phyloP scores from a whole-genome alignment of 2,113 vertebrate species.

The Agapornis roseicollis region DNA sequence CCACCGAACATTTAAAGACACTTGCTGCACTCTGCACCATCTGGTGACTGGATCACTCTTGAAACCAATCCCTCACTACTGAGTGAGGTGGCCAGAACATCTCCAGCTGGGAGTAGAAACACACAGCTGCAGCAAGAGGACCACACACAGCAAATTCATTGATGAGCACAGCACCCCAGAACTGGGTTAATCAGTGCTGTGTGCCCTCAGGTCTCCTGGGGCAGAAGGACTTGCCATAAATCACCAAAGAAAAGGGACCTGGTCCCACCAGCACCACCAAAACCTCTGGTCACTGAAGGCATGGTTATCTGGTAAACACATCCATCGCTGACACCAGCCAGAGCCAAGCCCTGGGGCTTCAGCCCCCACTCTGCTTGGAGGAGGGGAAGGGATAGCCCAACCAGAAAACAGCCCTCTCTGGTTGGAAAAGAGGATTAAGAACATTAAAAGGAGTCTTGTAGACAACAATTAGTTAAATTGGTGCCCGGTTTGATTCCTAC shows the following conservation, averaged over 20 bases:
- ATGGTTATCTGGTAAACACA: not conserved
- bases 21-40: not conserved
- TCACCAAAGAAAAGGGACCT: not conserved
- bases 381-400: not conserved
- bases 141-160: not conserved
- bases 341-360: not conserved
- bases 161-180: not conserved
- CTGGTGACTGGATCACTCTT: not conserved
- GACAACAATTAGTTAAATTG: not conserved
- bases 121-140: not conserved
- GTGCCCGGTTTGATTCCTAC: not conserved
- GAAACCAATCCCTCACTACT: not conserved
- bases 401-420: not conserved
- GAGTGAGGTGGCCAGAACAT: not conserved
- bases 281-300: not conserved
- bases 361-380: not conserved
- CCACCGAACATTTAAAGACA: not conserved
- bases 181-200: not conserved
- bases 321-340: not conserved
- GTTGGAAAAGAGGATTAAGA: not conserved
- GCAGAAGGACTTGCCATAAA: not conserved
- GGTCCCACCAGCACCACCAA: not conserved
- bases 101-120: not conserved
- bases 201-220: not conserved
- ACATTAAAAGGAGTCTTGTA: not conserved